Evolutionary conservation across 2,888 invertebrate genomes (phyloP), one percentile per base, ranked within the genome.

Genomic region (Epirrhoe alternata): DNA sequence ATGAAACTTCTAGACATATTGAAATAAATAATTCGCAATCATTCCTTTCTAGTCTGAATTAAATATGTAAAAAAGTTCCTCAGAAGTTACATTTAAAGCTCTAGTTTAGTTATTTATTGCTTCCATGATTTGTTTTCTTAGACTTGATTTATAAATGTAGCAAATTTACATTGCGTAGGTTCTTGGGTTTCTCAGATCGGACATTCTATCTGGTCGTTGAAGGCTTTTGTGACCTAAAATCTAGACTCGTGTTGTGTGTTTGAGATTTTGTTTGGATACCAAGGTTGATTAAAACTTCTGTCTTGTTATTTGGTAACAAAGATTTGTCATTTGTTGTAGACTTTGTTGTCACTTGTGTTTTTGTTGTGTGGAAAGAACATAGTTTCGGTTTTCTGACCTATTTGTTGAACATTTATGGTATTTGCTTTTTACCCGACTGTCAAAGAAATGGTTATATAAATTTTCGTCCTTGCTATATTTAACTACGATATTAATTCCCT

Each of bases 191-290:
- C 83, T 78, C 84, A 84, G 82, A 84, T 81, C 84, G 81, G 78
- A 86, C 87, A 87, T 89, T 89, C 87, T 87, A 88, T 82, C 81
- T 76, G 65, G 54, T 38, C 51, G 69, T 66, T 70, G 86, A 89
- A 90, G 90, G 90, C 82, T 85, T 79, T 69, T 77, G 77, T 78
- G 77, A 79, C 73, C 75, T 77, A 72, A 76, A 74, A 83, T 81
- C 76, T 78, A 77, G 75, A 73, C 70, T 73, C 49, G 33, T 60
- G 60, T 63, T 57, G 57, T 60, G 61, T 64, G 66, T 69, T 69
- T 63, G 35, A 53, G 52, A 56, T 45, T 64, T 68, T 30, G 24
- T 59, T 54, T 42, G 30, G 60, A 56, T 4, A 7, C 49, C 6
- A 57, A 42, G 38, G 38, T 42, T 42, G 38, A 42, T 12, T 12